Evolutionary conservation across 2,797 vertebrate genomes (phyloP), one percentile per base, ranked within the genome.

Genomic region (Syngnathus acus): DNA sequence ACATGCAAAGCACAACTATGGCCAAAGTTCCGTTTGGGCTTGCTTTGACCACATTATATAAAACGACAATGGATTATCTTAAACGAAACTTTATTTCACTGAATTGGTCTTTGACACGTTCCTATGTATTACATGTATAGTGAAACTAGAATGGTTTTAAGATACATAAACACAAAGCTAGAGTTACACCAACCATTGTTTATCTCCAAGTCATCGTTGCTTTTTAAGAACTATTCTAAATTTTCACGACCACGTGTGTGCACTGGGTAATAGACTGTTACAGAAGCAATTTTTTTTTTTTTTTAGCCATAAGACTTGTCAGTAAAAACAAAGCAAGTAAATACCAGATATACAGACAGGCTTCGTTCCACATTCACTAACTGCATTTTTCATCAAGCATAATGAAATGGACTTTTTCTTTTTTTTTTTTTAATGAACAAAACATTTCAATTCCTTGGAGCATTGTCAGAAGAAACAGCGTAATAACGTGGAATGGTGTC

Each of bases 281-380:
- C 95, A 94, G 93, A 96, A 96, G 94, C 94, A 93, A 93, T 32
- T 32, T 32, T 32, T 26, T 26, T 87, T 42, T 42, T 40, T 40
- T 40, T 40, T 93, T 92, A 94, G 94, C 94, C 94, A 94, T 94
- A 95, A 94, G 93, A 95, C 94, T 94, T 94, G 93, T 94, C 92
- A 95, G 94, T 94, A 93, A 93, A 96, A 95, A 94, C 93, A 93
- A 93, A 94, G 93, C 89, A 94, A 90, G 83, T 92, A 95, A 92
- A 94, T 94, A 94, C 93, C 93, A 94, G 95, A 95, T 95, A 95
- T 93, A 97, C 94, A 96, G 92, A 95, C 93, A 95, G 94, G 94
- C 93, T 95, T 91, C 82, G 91, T 92, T 95, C 94, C 94, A 95
- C 94, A 94, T 93, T 95, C 94, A 96, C 93, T 94, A 89, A 95